Evolutionary conservation across 2,113 vertebrate species (phyloP), one percentile per base, ranked within the genome.

Genomic region (Papio anubis): DNA sequence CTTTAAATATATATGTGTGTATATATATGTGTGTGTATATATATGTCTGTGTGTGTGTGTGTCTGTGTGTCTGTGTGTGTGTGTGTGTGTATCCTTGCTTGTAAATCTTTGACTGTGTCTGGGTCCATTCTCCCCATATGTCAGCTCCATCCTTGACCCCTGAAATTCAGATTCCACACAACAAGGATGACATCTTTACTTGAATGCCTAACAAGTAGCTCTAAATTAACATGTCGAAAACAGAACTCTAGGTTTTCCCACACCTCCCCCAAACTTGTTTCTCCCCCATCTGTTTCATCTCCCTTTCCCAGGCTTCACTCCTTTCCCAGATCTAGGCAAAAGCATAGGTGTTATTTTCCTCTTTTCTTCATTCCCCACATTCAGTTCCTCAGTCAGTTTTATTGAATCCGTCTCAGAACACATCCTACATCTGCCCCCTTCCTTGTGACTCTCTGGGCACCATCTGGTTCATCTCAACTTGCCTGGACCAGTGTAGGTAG

Each of bases 401-500:
- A 81, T 25, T 59, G 20, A 48, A 2, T 89, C 70, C 12, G 6
- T 59, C 48, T 55, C 87, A 68, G 2, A n/a, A 21, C 52, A 43
- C 40, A n/a, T 35, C 35, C 68, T 0, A 5, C 68, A 8, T 52
- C 76, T 85, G 45, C 20, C 25, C 4, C 43, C 38, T 70, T 79
- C 9, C 20, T 45, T 76, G 16, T 13, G 13, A 4, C 50, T 25
- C 32, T 21, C 1, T 30, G 6, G 30, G 38, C 4, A 3, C 61
- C 5, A 6, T 32, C 23, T 38, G 0, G 17, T 8, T n/a, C 16
- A 0, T 21, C 79, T 32, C 2, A 25, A 38, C 25, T 5, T 59
- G 35, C 66, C 76, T 70, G 14, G 6, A 13, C 40, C 2, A 8
- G 4, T n/a, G 0, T 30, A 2, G 6, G 23, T 21, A 2, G 2